A percentile compares a stretch with the other conserved stretches of the same genome.
These are phyloP conservation scores for Achlya flavicornis DNA, from an alignment of 2,888 invertebrate species.

Conservation along the genomic window DNA sequence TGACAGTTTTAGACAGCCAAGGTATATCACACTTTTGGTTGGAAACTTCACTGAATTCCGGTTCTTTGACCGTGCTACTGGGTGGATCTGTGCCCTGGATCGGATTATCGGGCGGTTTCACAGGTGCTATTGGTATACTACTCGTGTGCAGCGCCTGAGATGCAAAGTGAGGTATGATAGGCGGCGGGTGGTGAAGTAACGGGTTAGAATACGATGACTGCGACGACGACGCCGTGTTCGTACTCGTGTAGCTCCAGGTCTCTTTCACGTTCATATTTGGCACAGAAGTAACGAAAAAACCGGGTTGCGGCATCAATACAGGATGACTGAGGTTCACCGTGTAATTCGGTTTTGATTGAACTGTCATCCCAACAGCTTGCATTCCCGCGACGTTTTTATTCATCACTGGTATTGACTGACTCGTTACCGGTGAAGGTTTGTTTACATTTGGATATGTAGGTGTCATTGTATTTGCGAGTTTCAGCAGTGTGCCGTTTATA, in stretches of 20 bases:
- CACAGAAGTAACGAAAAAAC: constrained; percentile 81
- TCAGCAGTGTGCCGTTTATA: constrained; percentile 80
- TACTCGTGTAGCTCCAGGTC: constrained; percentile 73
- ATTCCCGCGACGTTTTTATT: constrained; percentile 77
- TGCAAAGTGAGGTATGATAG: constrained; percentile 66
- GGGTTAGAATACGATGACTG: constrained; percentile 67
- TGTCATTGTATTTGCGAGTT: constrained; percentile 70
- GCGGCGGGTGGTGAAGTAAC: constrained; percentile 68
- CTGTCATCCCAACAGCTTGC: constrained; percentile 74
- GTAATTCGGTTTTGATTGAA: constrained; percentile 79
- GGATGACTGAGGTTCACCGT: constrained; percentile 81
- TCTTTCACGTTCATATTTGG: constrained; percentile 80
- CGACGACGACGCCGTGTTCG: constrained; percentile 57
- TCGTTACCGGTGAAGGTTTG: constrained; percentile 66
- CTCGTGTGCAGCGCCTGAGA: constrained; percentile 68
- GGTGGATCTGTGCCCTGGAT: constrained; percentile 79
- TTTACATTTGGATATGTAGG: constrained; percentile 64
- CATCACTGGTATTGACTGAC: constrained; percentile 67
- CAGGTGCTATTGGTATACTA: constrained; percentile 78
- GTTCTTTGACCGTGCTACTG: constrained; percentile 75
- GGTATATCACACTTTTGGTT: constrained; percentile 76
- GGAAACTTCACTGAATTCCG: constrained; percentile 56
- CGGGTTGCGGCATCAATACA: constrained; percentile 75
- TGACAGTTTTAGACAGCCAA: constrained; percentile 78
- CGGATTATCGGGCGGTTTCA: constrained; percentile 77